phyloP scores from a whole-genome alignment of 2,113 vertebrate species.

The Labeo catla region DNA sequence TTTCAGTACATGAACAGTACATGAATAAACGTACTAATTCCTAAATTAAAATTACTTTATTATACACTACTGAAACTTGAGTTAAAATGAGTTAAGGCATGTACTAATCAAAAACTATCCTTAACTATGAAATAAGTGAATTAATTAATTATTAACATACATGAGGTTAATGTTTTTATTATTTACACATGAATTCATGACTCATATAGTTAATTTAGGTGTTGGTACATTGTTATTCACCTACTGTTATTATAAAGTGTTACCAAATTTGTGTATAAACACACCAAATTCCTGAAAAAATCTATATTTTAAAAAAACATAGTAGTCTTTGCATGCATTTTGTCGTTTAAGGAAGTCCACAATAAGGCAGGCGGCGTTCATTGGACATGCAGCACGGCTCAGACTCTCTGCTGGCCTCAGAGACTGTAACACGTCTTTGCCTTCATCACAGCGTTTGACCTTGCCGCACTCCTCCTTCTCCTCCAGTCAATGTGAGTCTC shows the following conservation, averaged over 20 bases:
- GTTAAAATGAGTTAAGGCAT: no score
- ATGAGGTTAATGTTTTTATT: no score
- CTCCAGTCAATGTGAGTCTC: slow-evolving; percentile 56
- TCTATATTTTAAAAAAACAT: background rate
- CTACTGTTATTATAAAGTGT: background rate
- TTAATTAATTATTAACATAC: no score
- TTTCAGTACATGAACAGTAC: no score
- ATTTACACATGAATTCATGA: no score
- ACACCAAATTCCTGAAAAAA: background rate
- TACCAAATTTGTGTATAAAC: background rate
- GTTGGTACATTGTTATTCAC: background rate
- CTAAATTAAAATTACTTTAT: no score
- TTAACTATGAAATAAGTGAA: no score
- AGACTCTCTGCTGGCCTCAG: background rate
- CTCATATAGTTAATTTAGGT: background rate
- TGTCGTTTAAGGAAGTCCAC: background rate
- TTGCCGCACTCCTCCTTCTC: slow-evolving; percentile 16
- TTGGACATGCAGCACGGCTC: background rate
- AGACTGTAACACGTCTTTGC: slow-evolving; percentile 37
- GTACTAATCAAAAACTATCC: no score
- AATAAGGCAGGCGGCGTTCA: background rate
- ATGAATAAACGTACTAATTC: no score
- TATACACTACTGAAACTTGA: no score
- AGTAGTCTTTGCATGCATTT: background rate
- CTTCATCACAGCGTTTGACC: slow-evolving; percentile 41